Evolutionary conservation across 2,888 invertebrate species (phyloP), one percentile per base, ranked within the genome.

Genomic region (Perdita meconis): DNA sequence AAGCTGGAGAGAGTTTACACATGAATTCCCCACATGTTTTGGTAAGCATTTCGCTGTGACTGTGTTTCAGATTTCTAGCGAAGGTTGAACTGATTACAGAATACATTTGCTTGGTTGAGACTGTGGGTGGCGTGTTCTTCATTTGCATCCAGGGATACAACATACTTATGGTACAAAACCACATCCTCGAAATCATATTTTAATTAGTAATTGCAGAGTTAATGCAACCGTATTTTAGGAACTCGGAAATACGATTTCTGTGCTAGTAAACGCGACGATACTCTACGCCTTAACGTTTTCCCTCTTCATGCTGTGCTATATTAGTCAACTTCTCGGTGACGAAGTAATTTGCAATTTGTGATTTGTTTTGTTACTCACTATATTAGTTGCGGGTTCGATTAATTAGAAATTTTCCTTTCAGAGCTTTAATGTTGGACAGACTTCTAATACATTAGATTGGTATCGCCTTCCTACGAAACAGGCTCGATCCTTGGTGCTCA

Each of bases 71-170:
- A 22, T 89, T 89, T 51, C 77, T 89, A n/a, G 68, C 67, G 2
- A 78, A 83, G 2, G 81, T 89, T n/a, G 87, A 90, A 59, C 26
- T 71, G 5, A 74, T 88, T 55, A 68, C 88, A 36, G 88, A 84
- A 51, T 83, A 82, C 42, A 78, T 90, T 26, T 89, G 89, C 63
- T 81, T 90, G 10, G 83, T 87, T 1, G 90, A 90, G 80, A 84
- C 89, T 34, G 26, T 89, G 13, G 90, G 89, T 0, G 88, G 88
- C 40, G 86, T 88, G 0, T 51, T 88, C 68, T 85, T 89, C 26
- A 82, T 89, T 26, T 90, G 90, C 61, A 82, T 90, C 42, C 68
- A 86, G 5, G 89, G 85, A 57, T 90, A 88, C 61, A 87, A 83
- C 66, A 81, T 88, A 40, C 86, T 90, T 44, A 64, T 73, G 80